Evolutionary conservation across 2,113 vertebrate species (phyloP), one percentile per base, ranked within the genome.

Genomic region (Odontesthes bonariensis): DNA sequence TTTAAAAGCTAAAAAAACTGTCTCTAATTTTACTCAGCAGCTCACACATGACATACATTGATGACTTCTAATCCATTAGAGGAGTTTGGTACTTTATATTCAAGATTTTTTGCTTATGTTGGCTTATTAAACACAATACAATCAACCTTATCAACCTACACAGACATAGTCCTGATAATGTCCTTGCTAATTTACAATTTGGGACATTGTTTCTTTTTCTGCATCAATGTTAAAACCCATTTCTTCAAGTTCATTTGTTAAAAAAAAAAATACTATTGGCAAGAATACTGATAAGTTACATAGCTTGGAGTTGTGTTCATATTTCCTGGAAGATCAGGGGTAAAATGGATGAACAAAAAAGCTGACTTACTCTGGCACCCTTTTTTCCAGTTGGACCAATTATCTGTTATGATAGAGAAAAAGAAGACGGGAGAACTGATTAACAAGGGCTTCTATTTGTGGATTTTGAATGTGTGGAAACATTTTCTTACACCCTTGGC

Each of bases 301-400:
- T 1, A 27, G 8, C 7, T 8, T 27, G 9, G 9, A 32, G 8
- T 14, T 65, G 8, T 54, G 20, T 1, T 22, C 4, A 31, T 14
- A 23, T 53, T 8, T 46, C 3, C 32, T 17, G 6, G 20, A 56
- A 38, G 47, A 22, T 35, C 13, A 69, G 6, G 17, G 9, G 54
- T 69, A 56, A 69, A 40, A 55, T 13, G 12, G 23, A 23, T 8
- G 9, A 62, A 38, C 4, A 40, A 8, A 42, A 22, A 31, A 52
- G 10, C 42, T 35, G 46, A 64, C 77, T 95, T 92, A 97, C 96
- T 93, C 90, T 93, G 7, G 65, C 60, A 17, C 96, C 96, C 63
- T 97, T 97, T 76, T 94, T 94, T 51, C 96, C 96, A 27, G 94
- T 89, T 68, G 96, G 96, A 20, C 96, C 96, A 53, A 96, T 84